These are phyloP conservation scores for Synergus japonicus DNA, from an alignment of 2,888 invertebrate genomes.

Conservation along the genomic window DNA sequence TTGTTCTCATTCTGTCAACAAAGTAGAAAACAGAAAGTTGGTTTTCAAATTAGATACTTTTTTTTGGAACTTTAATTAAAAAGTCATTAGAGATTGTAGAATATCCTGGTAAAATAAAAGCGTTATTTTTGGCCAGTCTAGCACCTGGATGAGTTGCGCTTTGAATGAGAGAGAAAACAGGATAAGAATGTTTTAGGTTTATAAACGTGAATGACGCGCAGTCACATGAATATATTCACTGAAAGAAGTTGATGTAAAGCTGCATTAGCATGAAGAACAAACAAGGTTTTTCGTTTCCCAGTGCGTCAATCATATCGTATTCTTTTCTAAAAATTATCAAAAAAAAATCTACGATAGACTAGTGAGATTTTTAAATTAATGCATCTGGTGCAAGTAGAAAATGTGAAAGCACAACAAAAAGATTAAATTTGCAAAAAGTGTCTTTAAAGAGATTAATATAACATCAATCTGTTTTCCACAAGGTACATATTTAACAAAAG, in stretches of 20 bases:
- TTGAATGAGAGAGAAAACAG: constrained; percentile 27
- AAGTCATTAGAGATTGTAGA: not conserved
- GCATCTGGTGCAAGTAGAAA: not conserved
- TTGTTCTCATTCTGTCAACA: not conserved
- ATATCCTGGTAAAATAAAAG: not conserved
- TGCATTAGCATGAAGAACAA: constrained; percentile 20
- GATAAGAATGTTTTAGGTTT: constrained; percentile 18
- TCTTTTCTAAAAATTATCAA: not conserved
- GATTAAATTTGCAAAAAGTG: not conserved
- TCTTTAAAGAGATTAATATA: not conserved
- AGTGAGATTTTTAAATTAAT: not conserved
- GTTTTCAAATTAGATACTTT: not conserved
- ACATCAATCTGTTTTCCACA: not conserved
- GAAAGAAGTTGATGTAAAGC: not conserved
- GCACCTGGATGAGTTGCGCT: constrained; percentile 11
- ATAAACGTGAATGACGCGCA: constrained; percentile 16
- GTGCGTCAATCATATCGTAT: not conserved
- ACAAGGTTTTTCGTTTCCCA: not conserved
- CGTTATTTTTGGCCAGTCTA: constrained; percentile 27
- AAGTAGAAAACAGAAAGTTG: not conserved
- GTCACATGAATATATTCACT: not conserved
- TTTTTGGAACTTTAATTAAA: not conserved
- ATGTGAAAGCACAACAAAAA: not conserved
- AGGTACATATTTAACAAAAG: not conserved
- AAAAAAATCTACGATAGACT: not conserved